These are phyloP conservation scores for Amphipoea oculea DNA, from an alignment of 2,888 invertebrate species.

Conservation along the genomic window DNA sequence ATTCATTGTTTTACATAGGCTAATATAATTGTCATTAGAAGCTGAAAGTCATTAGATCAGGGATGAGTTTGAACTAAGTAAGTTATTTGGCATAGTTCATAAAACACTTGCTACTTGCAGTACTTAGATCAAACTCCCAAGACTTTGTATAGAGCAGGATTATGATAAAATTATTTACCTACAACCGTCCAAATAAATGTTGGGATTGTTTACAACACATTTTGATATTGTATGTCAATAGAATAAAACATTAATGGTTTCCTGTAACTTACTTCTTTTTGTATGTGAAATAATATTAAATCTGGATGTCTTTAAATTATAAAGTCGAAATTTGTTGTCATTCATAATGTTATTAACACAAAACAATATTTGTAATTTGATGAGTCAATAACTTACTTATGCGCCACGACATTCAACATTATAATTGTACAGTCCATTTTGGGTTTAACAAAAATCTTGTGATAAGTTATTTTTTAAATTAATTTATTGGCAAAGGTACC, in stretches of 20 bases:
- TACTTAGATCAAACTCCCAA: constrained; percentile 60
- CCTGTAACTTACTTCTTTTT: constrained; percentile 47
- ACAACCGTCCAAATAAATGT: constrained; percentile 22
- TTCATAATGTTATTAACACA: constrained; percentile 26
- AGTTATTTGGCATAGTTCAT: constrained; percentile 3
- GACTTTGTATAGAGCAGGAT: constrained; percentile 36
- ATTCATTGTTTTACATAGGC: constrained; percentile 53
- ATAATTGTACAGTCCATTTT: constrained; percentile 34
- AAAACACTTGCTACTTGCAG: constrained; percentile 9
- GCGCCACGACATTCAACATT: constrained; percentile 16
- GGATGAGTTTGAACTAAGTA: constrained; percentile 64
- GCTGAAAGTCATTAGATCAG: constrained; percentile 22
- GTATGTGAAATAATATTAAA: constrained; percentile 44
- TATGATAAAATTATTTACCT: constrained; percentile 23
- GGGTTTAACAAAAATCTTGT: constrained; percentile 35
- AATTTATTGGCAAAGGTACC: constrained; percentile 39
- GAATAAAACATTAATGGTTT: constrained; percentile 33
- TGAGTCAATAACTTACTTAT: constrained; percentile 21
- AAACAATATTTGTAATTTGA: constrained; percentile 43
- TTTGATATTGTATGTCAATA: constrained; percentile 58
- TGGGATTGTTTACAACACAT: constrained; percentile 42
- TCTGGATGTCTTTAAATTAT: constrained; percentile 32
- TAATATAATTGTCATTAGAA: constrained; percentile 45
- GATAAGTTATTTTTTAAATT: constrained; percentile 35
- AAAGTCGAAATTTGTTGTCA: constrained; percentile 57